Percentiles rank a stretch among this genome's conserved stretches.
These are phyloP conservation scores for Narcine bancroftii DNA, from an alignment of 2,113 vertebrate species.

Conservation along the genomic window DNA sequence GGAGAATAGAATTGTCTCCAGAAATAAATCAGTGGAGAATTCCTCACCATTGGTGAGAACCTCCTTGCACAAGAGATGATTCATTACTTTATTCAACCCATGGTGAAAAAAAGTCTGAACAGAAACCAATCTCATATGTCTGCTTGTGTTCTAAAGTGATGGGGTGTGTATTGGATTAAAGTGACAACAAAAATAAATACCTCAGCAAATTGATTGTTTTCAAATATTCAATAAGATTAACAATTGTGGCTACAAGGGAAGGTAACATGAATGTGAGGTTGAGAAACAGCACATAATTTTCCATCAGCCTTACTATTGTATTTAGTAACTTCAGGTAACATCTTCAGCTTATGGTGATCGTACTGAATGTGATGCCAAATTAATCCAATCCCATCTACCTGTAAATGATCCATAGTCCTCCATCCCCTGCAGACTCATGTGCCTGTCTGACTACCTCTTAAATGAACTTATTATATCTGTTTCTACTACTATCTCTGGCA, in stretches of 20 bases:
- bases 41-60: neutral
- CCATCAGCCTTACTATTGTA: too few species aligned
- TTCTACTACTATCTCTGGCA: too few species aligned
- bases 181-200: neutral
- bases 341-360: too few species aligned
- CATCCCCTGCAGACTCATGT: too few species aligned
- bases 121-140: neutral
- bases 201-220: neutral
- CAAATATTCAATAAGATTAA: neutral
- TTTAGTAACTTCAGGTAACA: too few species aligned
- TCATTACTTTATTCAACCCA: neutral
- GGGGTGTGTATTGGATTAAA: neutral
- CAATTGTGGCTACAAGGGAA: neutral
- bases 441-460: too few species aligned
- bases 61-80: neutral
- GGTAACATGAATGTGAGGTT: neutral
- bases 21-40: neutral
- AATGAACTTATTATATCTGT: too few species aligned
- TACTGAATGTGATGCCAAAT: too few species aligned
- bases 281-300: too few species aligned
- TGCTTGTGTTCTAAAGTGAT: neutral
- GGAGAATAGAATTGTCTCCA: neutral
- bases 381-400: too few species aligned
- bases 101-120: neutral
- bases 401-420: too few species aligned